Base-by-base conservation (phyloP, 1,140 invertebrate genomes). In the Calephelis nemesis region DNA sequence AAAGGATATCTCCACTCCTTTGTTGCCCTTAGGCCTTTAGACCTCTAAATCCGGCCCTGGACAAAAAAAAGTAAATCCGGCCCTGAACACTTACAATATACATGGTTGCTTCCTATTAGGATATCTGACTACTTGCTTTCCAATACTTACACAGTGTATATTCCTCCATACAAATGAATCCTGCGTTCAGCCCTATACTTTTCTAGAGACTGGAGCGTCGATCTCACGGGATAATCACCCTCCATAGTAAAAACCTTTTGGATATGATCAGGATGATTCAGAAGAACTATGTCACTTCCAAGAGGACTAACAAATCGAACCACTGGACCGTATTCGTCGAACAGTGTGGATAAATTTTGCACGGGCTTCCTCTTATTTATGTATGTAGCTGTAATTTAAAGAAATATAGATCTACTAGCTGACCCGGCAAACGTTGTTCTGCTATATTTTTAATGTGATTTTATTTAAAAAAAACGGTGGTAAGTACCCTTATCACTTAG, bases 271-370 rank as follows among this genome's bases (percentile, higher is more conserved):
- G 94, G 94, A 19, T 94, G 92, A 72, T 90, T 92, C 15, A 93
- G 87, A 71, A 95, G 88, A 4, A 95, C 93, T 40, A 95, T 92
- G 63, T 95, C 93, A 5, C 92, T 91, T 0, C 93, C 92, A 47
- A 95, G 85, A 0, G 94, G 93, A 45, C 94, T 94, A 11, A 94
- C 92, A 15, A 95, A 87, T 62, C 94, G 87, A 5, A 95, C 94
- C 7, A 95, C 91, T 0, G 94, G 93, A 3, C 94, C 94, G 68
- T 95, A 95, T 72, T 94, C 89, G 63, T 95, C 92, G 68, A 95
- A 94, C 0, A 95, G 78, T 63, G 88, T 92, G 2, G 91, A 92
- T 5, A 93, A 76, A 9, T 91, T 91, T 7, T 80, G 88, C 4
- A 92, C 62, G 7, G 92, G 90, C 47, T 84, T 85, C 60, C 76